Percentiles rank a stretch among this genome's conserved stretches.
Conservation (phyloP, 2,113 vertebrate genomes). For the Seriola aureovittata region DNA sequence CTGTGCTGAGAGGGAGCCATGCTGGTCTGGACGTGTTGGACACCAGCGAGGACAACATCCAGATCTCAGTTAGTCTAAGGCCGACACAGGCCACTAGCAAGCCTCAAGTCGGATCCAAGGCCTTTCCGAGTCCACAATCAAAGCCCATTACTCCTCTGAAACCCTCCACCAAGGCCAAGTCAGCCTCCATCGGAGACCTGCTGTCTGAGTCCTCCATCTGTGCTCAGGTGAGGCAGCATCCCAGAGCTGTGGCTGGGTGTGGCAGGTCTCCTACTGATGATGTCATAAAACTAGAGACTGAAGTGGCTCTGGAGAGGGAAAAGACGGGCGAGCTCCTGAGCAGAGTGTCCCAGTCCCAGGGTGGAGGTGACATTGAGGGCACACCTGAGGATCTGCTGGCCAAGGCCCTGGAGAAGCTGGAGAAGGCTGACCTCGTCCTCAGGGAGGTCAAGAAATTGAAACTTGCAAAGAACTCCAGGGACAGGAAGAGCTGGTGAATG, state of each 20-base stretch:
- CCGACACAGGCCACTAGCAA: background rate
- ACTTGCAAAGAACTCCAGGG: slow-evolving; percentile 68
- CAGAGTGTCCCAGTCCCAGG: slow-evolving; percentile 63
- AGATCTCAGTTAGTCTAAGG: slow-evolving; percentile 29
- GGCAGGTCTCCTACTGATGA: slow-evolving; percentile 37
- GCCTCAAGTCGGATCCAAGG: slow-evolving; percentile 8
- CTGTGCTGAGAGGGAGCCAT: slow-evolving; percentile 64
- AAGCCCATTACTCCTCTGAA: slow-evolving; percentile 44
- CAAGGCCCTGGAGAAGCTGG: slow-evolving; percentile 91
- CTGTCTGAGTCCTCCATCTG: slow-evolving; percentile 71
- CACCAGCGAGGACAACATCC: slow-evolving; percentile 49
- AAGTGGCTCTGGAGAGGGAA: slow-evolving; percentile 87
- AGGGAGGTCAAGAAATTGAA: slow-evolving; percentile 88
- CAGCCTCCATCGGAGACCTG: slow-evolving; percentile 88
- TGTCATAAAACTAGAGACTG: slow-evolving; percentile 86
- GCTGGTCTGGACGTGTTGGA: slow-evolving; percentile 64
- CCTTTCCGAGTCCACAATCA: background rate
- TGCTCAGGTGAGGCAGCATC: background rate
- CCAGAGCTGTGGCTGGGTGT: background rate
- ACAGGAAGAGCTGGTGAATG: slow-evolving; percentile 89
- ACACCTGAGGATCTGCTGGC: slow-evolving; percentile 85
- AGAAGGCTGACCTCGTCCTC: slow-evolving; percentile 90
- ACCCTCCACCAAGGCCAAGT: slow-evolving; percentile 76
- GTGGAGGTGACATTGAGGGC: background rate
- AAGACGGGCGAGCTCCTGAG: slow-evolving; percentile 88